Percentiles rank a stretch among this genome's conserved stretches.
Evolutionary conservation across 1,140 invertebrate genomes (phyloP).

Genomic region (Macrostomum lignano): DNA sequence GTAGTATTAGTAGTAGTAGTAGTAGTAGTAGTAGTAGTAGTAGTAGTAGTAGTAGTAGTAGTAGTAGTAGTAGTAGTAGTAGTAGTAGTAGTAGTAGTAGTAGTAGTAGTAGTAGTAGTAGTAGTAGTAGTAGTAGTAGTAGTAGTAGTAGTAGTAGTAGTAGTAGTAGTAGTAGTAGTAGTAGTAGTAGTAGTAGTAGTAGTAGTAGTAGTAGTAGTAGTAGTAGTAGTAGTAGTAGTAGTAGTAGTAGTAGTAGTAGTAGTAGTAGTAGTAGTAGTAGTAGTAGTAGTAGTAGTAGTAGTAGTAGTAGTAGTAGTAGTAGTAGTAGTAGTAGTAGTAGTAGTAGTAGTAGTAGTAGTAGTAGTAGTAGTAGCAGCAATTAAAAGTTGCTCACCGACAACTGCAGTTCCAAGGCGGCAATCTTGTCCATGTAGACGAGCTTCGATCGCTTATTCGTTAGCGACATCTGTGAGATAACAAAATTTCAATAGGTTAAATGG

Average conservation of each 20-base stretch:
- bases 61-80: conserved; percentile 1
- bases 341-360: conserved; percentile 5
- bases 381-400: no score
- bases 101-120: conserved; percentile 4
- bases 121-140: background rate
- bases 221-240: conserved; percentile 5
- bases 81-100: conserved; percentile 5
- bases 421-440: no score
- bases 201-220: conserved; percentile 5
- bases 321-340: conserved; percentile 6
- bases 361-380: conserved; percentile 4
- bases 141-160: conserved; percentile 1
- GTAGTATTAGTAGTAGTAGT: no score
- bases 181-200: conserved; percentile 2
- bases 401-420: no score
- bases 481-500: no score
- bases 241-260: conserved; percentile 3
- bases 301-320: conserved; percentile 5
- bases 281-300: conserved; percentile 6
- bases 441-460: no score
- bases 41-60: conserved; percentile 5
- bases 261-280: conserved; percentile 2
- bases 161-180: conserved; percentile 1
- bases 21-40: conserved; percentile 1
- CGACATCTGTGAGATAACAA: no score